A percentile compares a stretch with the other conserved stretches of the same genome.
These are phyloP conservation scores for Chydorus sphaericus DNA, from an alignment of 2,888 invertebrate species.

Conservation along the genomic window DNA sequence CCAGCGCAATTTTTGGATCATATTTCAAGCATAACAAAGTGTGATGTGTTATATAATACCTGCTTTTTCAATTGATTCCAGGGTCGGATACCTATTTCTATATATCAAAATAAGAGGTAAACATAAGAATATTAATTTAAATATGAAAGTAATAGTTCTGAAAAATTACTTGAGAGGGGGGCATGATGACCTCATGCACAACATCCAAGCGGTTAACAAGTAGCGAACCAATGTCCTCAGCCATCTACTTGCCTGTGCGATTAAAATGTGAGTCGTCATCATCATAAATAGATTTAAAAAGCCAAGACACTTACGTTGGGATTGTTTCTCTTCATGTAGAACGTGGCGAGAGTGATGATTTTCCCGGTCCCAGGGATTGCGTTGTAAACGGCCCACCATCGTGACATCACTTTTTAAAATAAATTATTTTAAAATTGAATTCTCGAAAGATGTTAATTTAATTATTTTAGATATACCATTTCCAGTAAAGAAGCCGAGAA, in stretches of 20 bases:
- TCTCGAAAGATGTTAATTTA: no score
- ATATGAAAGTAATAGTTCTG: no score
- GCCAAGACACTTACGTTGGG: neutral
- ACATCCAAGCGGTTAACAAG: neutral
- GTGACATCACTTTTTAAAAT: neutral
- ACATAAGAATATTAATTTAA: no score
- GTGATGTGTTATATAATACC: neutral
- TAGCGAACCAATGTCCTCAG: neutral
- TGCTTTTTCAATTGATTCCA: slow-evolving; percentile 3
- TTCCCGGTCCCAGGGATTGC: slow-evolving; percentile 3
- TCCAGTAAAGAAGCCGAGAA: slow-evolving; percentile 9
- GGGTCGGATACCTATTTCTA: neutral
- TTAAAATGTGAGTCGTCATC: neutral
- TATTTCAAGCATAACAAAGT: no score
- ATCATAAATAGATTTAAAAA: neutral
- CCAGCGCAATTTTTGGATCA: neutral
- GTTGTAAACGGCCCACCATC: slow-evolving; percentile 9
- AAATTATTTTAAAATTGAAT: no score
- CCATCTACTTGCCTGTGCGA: neutral
- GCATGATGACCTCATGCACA: neutral
- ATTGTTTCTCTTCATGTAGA: slow-evolving; percentile 1
- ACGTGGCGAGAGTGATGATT: neutral
- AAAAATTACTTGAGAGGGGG: neutral
- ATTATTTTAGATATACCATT: no score
- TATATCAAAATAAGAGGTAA: no score